Conservation (phyloP, 2,888 invertebrate species). For the Trachelus stipa region DNA sequence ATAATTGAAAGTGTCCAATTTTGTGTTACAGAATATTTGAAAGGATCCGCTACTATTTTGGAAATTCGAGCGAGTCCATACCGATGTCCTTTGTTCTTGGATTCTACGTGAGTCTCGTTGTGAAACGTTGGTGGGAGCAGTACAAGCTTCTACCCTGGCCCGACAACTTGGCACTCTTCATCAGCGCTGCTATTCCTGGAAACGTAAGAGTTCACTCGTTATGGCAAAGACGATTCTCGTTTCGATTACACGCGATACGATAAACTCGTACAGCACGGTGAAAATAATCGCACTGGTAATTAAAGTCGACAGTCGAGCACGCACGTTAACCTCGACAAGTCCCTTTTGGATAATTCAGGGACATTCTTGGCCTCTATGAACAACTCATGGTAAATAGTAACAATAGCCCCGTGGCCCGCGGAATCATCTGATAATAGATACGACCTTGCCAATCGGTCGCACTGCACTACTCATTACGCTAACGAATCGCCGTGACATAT, state of each 20-base stretch:
- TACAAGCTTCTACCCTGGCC: slow-evolving; percentile 94
- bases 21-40: slow-evolving; percentile 83
- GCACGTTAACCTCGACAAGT: not conserved
- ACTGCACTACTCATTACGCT: slow-evolving; percentile 47
- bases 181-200: slow-evolving; percentile 91
- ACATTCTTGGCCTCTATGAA: not conserved
- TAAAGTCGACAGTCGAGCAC: not conserved
- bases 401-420: not conserved
- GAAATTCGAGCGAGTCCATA: slow-evolving; percentile 88
- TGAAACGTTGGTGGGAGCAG: slow-evolving; percentile 96
- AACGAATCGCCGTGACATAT: slow-evolving; percentile 61
- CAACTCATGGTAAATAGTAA: not conserved
- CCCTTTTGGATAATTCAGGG: not conserved
- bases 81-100: slow-evolving; percentile 96
- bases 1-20: not conserved
- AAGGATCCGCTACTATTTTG: slow-evolving; percentile 86
- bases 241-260: not conserved
- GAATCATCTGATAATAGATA: slow-evolving; percentile 30
- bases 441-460: slow-evolving; percentile 31
- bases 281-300: not conserved
- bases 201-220: slow-evolving; percentile 78
- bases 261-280: not conserved
- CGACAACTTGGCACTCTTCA: slow-evolving; percentile 90
- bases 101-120: slow-evolving; percentile 93
- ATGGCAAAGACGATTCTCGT: not conserved